Conservation (phyloP, 2,797 vertebrate genomes). For the Esox lucius region DNA sequence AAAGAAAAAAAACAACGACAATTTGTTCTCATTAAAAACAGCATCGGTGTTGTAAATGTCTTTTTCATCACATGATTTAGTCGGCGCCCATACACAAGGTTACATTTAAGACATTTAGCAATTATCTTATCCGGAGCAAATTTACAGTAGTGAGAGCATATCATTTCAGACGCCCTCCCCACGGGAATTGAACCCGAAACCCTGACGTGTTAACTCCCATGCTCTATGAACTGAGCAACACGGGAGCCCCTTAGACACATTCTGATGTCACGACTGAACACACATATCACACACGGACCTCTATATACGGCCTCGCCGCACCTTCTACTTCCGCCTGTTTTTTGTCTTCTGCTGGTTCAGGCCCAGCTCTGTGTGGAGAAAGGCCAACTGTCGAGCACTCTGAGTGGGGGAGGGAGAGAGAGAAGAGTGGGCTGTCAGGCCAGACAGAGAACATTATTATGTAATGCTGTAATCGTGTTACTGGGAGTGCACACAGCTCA, state of each 20-base stretch:
- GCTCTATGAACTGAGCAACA: too few relatives aligned
- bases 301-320: background rate
- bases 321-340: conserved; percentile 44
- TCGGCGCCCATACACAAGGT: too few relatives aligned
- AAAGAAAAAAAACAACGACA: too few relatives aligned
- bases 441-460: background rate
- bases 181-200: too few relatives aligned
- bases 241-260: too few relatives aligned
- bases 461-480: conserved; percentile 1
- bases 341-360: conserved; percentile 54
- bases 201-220: too few relatives aligned
- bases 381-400: conserved; percentile 86
- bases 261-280: too few relatives aligned
- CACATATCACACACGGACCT: background rate
- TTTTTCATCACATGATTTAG: background rate
- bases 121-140: too few relatives aligned
- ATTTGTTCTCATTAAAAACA: conserved; percentile 2
- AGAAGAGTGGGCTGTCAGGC: background rate
- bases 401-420: conserved; percentile 59
- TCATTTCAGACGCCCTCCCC: too few relatives aligned
- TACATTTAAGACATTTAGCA: too few relatives aligned
- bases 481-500: background rate
- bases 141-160: too few relatives aligned
- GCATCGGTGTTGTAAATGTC: background rate
- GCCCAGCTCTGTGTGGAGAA: conserved; percentile 84